Evolutionary conservation across 1,140 invertebrate genomes (phyloP).

Genomic region (Leguminivora glycinivorella): DNA sequence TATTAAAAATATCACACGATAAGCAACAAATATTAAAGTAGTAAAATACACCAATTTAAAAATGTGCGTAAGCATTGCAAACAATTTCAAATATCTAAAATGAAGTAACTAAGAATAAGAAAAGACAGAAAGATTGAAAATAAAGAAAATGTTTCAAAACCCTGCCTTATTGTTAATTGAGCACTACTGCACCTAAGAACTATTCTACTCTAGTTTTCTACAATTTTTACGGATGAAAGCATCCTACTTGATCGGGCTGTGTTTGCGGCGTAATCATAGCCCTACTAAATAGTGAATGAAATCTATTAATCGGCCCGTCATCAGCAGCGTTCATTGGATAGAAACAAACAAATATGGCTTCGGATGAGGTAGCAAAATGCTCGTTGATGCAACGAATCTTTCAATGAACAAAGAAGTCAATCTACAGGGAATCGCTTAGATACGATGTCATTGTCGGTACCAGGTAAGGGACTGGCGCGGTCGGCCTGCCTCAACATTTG

Average conservation of each 20-base stretch:
- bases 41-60: constrained; percentile 37
- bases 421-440: constrained; percentile 68
- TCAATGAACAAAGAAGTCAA: constrained; percentile 41
- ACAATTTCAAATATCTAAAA: constrained; percentile 42
- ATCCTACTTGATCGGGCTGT: constrained; percentile 20
- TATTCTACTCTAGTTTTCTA: constrained; percentile 23
- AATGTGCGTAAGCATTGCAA: constrained; percentile 68
- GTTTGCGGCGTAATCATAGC: constrained; percentile 7
- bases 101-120: constrained; percentile 30
- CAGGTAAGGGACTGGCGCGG: constrained; percentile 78
- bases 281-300: constrained; percentile 16
- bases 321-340: constrained; percentile 50
- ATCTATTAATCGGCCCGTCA: constrained; percentile 44
- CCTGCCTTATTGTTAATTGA: constrained; percentile 7
- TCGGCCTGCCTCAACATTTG: constrained; percentile 79
- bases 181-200: constrained; percentile 19
- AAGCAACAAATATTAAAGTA: constrained; percentile 42
- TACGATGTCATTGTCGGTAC: constrained; percentile 68
- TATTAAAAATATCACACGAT: constrained; percentile 20
- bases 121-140: constrained; percentile 30
- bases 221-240: constrained; percentile 14
- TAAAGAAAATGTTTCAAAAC: constrained; percentile 27
- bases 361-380: constrained; percentile 46
- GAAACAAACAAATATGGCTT: constrained; percentile 37
- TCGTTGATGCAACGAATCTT: constrained; percentile 50